Evolutionary conservation across 92 coral and sea anemone species (phyloP).

Genomic region (Bergia puertoricense): DNA sequence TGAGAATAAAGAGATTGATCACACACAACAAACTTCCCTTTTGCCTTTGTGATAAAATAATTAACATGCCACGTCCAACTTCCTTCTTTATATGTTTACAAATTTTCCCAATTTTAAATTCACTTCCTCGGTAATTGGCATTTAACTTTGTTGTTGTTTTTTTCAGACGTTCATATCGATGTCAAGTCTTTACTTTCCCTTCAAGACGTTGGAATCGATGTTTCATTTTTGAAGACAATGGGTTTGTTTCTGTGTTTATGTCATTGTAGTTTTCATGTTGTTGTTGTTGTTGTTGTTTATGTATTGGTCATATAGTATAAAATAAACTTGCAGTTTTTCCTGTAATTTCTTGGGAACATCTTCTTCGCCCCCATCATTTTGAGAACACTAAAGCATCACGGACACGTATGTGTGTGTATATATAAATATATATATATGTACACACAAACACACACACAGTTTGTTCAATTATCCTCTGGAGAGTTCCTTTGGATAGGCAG

Average conservation of each 20-base stretch:
- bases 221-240: conserved; percentile 75
- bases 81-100: background rate
- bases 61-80: too few relatives aligned
- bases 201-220: conserved; percentile 89
- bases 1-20: too few relatives aligned
- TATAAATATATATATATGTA: too few relatives aligned
- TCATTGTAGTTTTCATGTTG: background rate
- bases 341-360: too few relatives aligned
- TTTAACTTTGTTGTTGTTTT: background rate
- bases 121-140: background rate
- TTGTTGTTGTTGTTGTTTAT: background rate
- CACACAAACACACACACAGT: too few relatives aligned
- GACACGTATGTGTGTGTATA: too few relatives aligned
- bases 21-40: too few relatives aligned
- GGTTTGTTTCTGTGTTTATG: conserved; percentile 41
- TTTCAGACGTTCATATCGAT: conserved; percentile 51
- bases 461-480: too few relatives aligned
- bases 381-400: too few relatives aligned
- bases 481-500: too few relatives aligned
- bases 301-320: background rate
- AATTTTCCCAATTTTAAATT: background rate
- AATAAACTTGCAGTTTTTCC: background rate
- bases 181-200: conserved; percentile 77
- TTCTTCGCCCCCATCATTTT: too few relatives aligned
- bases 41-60: too few relatives aligned